Conservation (phyloP, 2,797 vertebrate genomes). For the Neosilurus hyrtlii region DNA sequence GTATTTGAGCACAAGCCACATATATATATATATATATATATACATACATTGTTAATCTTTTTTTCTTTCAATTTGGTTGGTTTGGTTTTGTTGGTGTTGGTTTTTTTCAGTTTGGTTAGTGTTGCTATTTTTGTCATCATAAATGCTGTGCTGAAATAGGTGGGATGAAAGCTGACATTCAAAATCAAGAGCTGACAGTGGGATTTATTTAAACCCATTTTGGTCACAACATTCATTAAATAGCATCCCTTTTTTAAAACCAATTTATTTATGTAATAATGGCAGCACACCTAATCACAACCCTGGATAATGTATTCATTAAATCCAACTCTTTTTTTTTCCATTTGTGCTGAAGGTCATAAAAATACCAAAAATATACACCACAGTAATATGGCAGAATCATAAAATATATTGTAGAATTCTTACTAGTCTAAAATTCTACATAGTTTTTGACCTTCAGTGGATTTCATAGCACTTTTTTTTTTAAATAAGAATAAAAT, state of each 20-base stretch:
- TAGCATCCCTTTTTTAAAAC: background rate
- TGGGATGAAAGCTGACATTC: background rate
- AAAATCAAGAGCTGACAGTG: background rate
- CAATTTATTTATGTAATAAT: background rate
- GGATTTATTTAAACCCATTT: background rate
- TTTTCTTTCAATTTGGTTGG: no score
- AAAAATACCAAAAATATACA: background rate
- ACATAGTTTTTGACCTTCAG: background rate
- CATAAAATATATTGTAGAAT: no score
- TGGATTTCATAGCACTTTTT: background rate
- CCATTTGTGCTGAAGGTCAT: background rate
- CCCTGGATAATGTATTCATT: background rate
- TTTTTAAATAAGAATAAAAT: background rate
- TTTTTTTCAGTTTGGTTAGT: background rate
- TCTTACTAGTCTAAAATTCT: background rate
- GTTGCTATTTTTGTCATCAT: conserved; percentile 5
- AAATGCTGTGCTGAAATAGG: background rate
- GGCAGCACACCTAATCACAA: background rate
- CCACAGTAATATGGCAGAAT: background rate
- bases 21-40: no score
- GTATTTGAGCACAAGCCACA: background rate
- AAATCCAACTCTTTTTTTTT: background rate
- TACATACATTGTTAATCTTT: no score
- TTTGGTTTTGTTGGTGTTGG: no score
- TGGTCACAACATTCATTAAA: background rate